Conservation (phyloP, 2,797 vertebrate genomes). For the Acipenser ruthenus region DNA sequence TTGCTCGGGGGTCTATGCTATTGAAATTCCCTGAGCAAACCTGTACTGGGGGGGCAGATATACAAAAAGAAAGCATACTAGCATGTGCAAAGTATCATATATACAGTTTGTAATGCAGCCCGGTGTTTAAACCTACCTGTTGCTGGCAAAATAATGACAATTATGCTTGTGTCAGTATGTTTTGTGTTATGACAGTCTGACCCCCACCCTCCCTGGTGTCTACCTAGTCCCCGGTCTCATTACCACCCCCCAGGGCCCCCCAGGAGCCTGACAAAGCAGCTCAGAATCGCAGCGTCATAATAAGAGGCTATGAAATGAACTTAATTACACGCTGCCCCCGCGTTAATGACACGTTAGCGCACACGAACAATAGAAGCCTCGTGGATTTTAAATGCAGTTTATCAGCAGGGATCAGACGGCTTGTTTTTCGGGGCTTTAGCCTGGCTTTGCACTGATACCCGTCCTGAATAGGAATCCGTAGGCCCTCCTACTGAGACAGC, state of each 20-base stretch:
- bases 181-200: too few species aligned
- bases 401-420: slow-evolving; percentile 28
- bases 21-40: too few species aligned
- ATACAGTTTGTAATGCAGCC: too few species aligned
- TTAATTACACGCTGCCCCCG: slow-evolving; percentile 54
- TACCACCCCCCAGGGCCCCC: slow-evolving; percentile 32
- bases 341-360: slow-evolving; percentile 57
- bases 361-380: slow-evolving; percentile 34
- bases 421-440: slow-evolving; percentile 33
- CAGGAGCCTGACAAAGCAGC: slow-evolving; percentile 23
- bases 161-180: too few species aligned
- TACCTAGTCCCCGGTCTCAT: slow-evolving; percentile 3
- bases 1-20: too few species aligned
- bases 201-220: too few species aligned
- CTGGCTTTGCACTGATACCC: slow-evolving; percentile 33
- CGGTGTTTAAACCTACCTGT: too few species aligned
- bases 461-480: slow-evolving; percentile 29
- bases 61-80: too few species aligned
- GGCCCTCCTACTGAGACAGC: slow-evolving; percentile 40
- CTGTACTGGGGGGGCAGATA: too few species aligned
- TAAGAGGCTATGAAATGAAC: slow-evolving; percentile 48
- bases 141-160: too few species aligned
- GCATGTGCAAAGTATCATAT: too few species aligned
- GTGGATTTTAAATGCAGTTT: slow-evolving; percentile 24
- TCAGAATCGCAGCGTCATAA: slow-evolving; percentile 41